Conservation (phyloP, 2,113 vertebrate species). For the Gallinago paraguaiae region DNA sequence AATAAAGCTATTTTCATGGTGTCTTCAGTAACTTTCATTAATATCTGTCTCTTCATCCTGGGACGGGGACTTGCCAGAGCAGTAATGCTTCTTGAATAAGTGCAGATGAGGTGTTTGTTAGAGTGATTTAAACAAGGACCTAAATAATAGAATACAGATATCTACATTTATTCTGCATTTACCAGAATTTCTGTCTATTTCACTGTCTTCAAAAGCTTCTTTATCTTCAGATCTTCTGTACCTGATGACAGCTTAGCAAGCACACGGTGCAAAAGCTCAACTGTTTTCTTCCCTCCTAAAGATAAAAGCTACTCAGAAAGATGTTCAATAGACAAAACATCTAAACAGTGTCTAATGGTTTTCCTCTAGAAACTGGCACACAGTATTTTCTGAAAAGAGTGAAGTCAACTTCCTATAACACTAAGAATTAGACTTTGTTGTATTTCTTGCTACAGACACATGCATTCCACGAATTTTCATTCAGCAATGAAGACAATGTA, state of each 20-base stretch:
- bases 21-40: neutral
- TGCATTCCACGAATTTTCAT: neutral
- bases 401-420: neutral
- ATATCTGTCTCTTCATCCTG: neutral
- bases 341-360: neutral
- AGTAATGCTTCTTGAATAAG: neutral
- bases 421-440: neutral
- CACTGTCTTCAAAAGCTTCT: conserved; percentile 6
- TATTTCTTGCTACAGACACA: neutral
- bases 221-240: neutral
- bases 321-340: neutral
- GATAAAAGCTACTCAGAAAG: conserved; percentile 22
- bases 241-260: conserved; percentile 13
- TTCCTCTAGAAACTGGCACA: neutral
- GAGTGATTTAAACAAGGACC: neutral
- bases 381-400: neutral
- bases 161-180: neutral
- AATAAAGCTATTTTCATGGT: neutral
- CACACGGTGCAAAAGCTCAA: neutral
- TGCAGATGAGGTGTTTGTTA: neutral
- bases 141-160: neutral
- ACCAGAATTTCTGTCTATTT: neutral
- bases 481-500: neutral
- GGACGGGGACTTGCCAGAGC: neutral
- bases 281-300: neutral